phyloP scores from a whole-genome alignment of 2,888 invertebrate genomes.

The Erannis defoliaria region DNA sequence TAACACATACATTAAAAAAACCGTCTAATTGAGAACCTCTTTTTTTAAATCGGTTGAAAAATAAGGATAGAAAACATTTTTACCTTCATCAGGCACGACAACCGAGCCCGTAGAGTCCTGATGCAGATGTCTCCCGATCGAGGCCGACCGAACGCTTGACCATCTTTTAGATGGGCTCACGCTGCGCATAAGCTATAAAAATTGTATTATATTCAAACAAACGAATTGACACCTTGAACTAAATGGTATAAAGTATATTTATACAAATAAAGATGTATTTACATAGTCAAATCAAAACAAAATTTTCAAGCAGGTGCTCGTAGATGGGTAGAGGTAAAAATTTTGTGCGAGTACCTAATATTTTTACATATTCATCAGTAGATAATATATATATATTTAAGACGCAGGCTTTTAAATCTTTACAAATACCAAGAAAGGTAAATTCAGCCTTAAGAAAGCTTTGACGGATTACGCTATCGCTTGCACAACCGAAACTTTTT shows the following conservation, averaged over 20 bases:
- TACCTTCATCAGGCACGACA: constrained; percentile 79
- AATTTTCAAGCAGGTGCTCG: background rate
- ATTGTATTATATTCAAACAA: constrained; percentile 21
- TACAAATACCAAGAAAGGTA: background rate
- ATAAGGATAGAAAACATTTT: no score
- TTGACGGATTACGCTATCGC: no score
- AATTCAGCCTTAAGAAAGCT: background rate
- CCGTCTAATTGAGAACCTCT: no score
- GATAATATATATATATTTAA: background rate
- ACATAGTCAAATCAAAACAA: background rate
- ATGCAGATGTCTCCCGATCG: constrained; percentile 62
- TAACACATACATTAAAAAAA: no score
- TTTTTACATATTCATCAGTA: background rate
- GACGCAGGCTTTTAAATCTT: background rate
- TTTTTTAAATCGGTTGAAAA: no score
- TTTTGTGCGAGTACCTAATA: background rate
- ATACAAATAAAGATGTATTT: constrained; percentile 5
- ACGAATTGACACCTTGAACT: background rate
- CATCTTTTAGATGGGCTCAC: constrained; percentile 80
- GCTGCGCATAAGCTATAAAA: constrained; percentile 87
- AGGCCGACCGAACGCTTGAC: constrained; percentile 60
- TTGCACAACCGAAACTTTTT: no score
- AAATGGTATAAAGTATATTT: constrained; percentile 2
- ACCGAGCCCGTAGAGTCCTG: constrained; percentile 89
- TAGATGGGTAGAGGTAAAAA: no score